Base-by-base conservation (phyloP, 2,113 vertebrate species). In the Atractosteus spatula region DNA sequence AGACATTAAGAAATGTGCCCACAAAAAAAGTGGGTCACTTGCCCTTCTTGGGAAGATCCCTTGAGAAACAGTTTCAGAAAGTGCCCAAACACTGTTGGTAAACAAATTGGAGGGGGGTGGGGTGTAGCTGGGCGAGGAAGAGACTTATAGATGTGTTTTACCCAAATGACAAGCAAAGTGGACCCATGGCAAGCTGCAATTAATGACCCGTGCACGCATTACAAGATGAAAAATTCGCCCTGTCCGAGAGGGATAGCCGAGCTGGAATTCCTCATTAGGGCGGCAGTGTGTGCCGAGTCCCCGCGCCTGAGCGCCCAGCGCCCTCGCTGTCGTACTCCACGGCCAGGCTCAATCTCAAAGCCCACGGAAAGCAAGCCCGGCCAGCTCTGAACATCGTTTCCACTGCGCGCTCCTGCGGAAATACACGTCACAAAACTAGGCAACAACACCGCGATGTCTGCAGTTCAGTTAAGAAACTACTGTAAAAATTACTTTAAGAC, bases 161-260 rank as follows among this genome's bases (percentile, higher is more conserved):
- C 86, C 85, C 89, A 93, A 92, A 92, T 92, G 92, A 92, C 91
- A 94, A 93, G 90, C 87, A 83, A 86, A 90, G 77, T 89, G 91
- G 91, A 94, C 92, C 92, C 89, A 87, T 94, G 93, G 93, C 92
- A 93, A 93, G 90, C 81, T 85, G 88, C 91, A 93, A 94, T 93
- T 95, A 95, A 95, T 95, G 94, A 95, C 89, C 94, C 90, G 84
- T 91, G 90, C 90, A 89, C 91, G 94, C 91, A 92, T 92, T 89
- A 91, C 89, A 87, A 89, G 87, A 95, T 95, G 94, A 95, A 92
- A 93, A 93, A 95, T 95, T 88, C 89, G 90, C 87, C 56, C 82
- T 89, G 89, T 93, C 91, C 89, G 80, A 89, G 83, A 83, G 79
- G 78, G 78, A 84, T 86, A 84, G 83, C 89, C 85, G 87, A 84